A percentile compares a stretch with the other conserved stretches of the same genome.
Conservation (phyloP, 2,888 invertebrate species). For the Julus scandinavius region DNA sequence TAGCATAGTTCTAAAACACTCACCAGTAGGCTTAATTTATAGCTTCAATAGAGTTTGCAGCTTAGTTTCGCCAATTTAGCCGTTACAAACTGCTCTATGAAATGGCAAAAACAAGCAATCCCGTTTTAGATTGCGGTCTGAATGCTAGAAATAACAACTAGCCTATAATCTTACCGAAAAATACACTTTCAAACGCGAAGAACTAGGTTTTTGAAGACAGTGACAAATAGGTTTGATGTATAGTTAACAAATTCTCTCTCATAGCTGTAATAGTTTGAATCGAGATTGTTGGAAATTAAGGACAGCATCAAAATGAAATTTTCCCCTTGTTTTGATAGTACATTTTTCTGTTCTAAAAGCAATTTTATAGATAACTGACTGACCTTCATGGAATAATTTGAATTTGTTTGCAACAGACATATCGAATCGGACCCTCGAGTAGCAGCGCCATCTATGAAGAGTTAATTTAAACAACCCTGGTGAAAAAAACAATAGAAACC, state of each 20-base stretch:
- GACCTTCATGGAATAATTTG: too few species aligned
- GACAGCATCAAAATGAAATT: background rate
- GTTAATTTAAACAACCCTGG: too few species aligned
- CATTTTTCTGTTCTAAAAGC: too few species aligned
- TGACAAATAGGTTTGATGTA: background rate
- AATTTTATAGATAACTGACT: too few species aligned
- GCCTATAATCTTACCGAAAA: background rate
- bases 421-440: too few species aligned
- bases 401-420: too few species aligned
- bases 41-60: background rate
- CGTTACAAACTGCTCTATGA: background rate
- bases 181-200: background rate
- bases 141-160: background rate
- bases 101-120: background rate
- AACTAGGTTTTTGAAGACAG: background rate
- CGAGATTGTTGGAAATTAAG: background rate
- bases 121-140: slow-evolving; percentile 19
- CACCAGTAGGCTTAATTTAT: background rate
- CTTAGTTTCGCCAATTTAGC: background rate
- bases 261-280: background rate
- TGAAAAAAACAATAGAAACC: too few species aligned
- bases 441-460: too few species aligned
- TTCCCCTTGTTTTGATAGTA: background rate
- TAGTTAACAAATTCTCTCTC: background rate
- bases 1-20: too few species aligned